phyloP scores from a whole-genome alignment of 2,888 invertebrate species.

The Malacosoma neustria region DNA sequence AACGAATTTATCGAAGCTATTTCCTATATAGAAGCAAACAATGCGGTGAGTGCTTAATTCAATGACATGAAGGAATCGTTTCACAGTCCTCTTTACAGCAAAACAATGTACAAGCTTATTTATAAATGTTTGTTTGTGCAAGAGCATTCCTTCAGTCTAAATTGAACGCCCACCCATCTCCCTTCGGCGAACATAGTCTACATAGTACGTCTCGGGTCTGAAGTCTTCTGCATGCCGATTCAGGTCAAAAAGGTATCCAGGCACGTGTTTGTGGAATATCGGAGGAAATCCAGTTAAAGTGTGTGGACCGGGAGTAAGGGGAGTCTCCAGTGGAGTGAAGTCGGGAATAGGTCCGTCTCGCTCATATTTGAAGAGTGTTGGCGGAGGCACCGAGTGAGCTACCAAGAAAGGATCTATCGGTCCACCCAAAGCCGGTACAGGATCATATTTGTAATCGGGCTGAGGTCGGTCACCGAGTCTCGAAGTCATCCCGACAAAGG shows the following conservation, averaged over 20 bases:
- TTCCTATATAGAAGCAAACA: constrained; percentile 36
- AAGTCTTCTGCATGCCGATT: constrained; percentile 64
- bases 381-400: constrained; percentile 44
- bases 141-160: constrained; percentile 55
- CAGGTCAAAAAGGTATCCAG: constrained; percentile 60
- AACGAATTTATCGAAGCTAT: constrained; percentile 5
- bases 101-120: constrained; percentile 12
- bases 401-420: constrained; percentile 55
- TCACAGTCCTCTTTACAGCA: constrained; percentile 34
- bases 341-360: constrained; percentile 62
- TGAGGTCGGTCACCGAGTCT: constrained; percentile 52
- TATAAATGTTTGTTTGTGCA: constrained; percentile 23
- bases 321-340: constrained; percentile 41
- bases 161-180: constrained; percentile 73
- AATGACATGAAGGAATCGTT: constrained; percentile 56
- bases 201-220: constrained; percentile 66
- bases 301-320: constrained; percentile 47
- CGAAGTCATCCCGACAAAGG: constrained; percentile 62
- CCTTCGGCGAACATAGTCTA: constrained; percentile 70
- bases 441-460: constrained; percentile 57
- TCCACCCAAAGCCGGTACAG: constrained; percentile 50
- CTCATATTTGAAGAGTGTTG: constrained; percentile 58
- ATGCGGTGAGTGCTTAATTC: constrained; percentile 64
- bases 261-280: constrained; percentile 62
- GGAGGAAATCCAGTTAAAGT: constrained; percentile 63